These are phyloP conservation scores for Schlechtendalia chinensis DNA, from an alignment of 1,140 invertebrate genomes.

Conservation along the genomic window DNA sequence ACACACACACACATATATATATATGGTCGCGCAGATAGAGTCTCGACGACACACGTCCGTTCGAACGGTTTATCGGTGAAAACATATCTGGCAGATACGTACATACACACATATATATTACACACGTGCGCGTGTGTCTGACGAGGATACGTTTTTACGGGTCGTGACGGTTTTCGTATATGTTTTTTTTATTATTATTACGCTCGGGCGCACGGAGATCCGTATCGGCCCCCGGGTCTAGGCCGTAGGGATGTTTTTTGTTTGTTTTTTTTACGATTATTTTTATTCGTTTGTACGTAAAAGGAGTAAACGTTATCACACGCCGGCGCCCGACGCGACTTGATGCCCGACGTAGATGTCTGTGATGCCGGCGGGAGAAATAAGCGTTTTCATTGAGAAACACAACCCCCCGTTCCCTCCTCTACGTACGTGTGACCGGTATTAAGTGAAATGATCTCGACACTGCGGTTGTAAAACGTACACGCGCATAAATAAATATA, in stretches of 20 bases:
- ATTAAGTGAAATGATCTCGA: background rate
- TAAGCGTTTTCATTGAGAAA: conserved; percentile 15
- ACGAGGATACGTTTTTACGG: conserved; percentile 40
- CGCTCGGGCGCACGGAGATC: background rate
- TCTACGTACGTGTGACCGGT: too few relatives aligned
- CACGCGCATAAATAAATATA: too few relatives aligned
- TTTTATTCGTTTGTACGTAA: background rate
- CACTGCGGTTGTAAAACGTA: too few relatives aligned
- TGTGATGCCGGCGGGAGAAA: background rate
- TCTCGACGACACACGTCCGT: too few relatives aligned
- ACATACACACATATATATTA: background rate
- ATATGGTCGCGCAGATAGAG: background rate
- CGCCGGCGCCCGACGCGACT: conserved; percentile 41
- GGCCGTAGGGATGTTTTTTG: conserved; percentile 30
- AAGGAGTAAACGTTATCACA: conserved; percentile 5
- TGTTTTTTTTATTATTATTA: conserved; percentile 31
- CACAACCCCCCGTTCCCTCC: too few relatives aligned
- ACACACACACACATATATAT: too few relatives aligned
- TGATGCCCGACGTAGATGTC: conserved; percentile 46
- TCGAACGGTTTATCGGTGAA: conserved; percentile 19
- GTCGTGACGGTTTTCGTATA: conserved; percentile 45
- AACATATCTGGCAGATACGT: background rate
- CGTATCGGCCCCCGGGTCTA: conserved; percentile 19
- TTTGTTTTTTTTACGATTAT: background rate
- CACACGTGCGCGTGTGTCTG: background rate